Evolutionary conservation across 1,140 invertebrate species (phyloP), one percentile per base, ranked within the genome.

Genomic region (Proales similis): DNA sequence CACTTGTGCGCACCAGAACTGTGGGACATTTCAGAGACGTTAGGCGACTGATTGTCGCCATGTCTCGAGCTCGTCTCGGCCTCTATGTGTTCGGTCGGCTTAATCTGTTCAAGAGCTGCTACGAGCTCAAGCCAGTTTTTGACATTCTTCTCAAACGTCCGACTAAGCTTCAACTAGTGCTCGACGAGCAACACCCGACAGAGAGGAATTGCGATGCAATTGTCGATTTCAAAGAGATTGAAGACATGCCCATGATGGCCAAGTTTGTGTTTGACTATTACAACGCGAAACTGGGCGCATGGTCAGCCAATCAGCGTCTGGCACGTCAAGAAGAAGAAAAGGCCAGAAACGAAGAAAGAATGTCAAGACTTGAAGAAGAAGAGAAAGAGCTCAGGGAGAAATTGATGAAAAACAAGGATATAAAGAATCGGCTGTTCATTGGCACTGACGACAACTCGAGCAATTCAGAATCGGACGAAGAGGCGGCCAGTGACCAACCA

Each of bases 21-120:
- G 91, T 99, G 29, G 95, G 95, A 53, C 94, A 99, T 78, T 79
- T 98, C 60, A 73, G 94, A 42, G 95, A 99, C 79, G 88, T 96
- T 0, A 80, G 95, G 4, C 86, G 95, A 75, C 80, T 99, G 22
- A 86, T 98, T 33, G 95, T 99, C 7, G 94, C 95, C 0, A 90
- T 97, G 83, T 98, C 94, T 46, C 82, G 95, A 71, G 94, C 94
- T 2, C 80, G 94, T n/a, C 81, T 99, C 1, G 95, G 95, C 1
- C 80, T 99, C 0, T 99, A 97, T 71, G 83, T 98, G 12, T 96
- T 99, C 78, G 93, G 88, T 3, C 77, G 93, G 26, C 86, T 90
- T 1, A 82, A 84, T 14, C 78, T 98, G 3, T 99, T 99, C 77
- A 82, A 86, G 67, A 94, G 95, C 74, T 99, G 94, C 72, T 90